A percentile compares a stretch with the other conserved stretches of the same genome.
Evolutionary conservation across 1,140 invertebrate genomes (phyloP).

Genomic region (Berghia stephanieae): DNA sequence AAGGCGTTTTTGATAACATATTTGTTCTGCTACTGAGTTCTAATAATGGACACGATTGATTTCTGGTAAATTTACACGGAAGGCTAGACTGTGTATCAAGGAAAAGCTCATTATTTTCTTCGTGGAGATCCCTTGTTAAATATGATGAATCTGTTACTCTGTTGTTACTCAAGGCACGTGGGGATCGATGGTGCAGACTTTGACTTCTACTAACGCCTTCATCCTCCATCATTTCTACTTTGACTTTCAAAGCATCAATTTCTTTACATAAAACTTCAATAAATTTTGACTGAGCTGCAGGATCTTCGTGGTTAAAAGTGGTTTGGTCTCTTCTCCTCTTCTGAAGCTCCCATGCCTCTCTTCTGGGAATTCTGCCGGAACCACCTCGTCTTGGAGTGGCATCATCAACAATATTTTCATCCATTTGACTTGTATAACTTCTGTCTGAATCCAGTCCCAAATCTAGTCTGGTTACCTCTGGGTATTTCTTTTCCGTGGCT

Average conservation of each 20-base stretch:
- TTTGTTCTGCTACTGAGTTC: too few relatives aligned
- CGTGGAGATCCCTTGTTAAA: too few relatives aligned
- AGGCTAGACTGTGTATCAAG: too few relatives aligned
- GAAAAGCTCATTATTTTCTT: too few relatives aligned
- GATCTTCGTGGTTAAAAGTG: constrained; percentile 2
- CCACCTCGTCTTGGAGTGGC: constrained; percentile 28
- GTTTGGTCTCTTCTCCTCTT: constrained; percentile 19
- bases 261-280: constrained; percentile 44
- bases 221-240: constrained; percentile 44
- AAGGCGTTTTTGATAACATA: too few relatives aligned
- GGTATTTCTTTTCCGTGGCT: too few relatives aligned
- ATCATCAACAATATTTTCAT: background rate
- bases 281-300: constrained; percentile 32
- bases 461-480: background rate
- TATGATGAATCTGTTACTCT: too few relatives aligned
- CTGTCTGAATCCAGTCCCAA: background rate
- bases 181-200: too few relatives aligned
- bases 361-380: constrained; percentile 32
- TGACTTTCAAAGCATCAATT: constrained; percentile 48
- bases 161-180: too few relatives aligned
- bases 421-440: background rate
- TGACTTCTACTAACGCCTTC: constrained; percentile 14
- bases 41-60: too few relatives aligned
- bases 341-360: constrained; percentile 41
- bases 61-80: too few relatives aligned